These are phyloP conservation scores for Prunella himalayana DNA, from an alignment of 2,113 vertebrate species.

Conservation along the genomic window DNA sequence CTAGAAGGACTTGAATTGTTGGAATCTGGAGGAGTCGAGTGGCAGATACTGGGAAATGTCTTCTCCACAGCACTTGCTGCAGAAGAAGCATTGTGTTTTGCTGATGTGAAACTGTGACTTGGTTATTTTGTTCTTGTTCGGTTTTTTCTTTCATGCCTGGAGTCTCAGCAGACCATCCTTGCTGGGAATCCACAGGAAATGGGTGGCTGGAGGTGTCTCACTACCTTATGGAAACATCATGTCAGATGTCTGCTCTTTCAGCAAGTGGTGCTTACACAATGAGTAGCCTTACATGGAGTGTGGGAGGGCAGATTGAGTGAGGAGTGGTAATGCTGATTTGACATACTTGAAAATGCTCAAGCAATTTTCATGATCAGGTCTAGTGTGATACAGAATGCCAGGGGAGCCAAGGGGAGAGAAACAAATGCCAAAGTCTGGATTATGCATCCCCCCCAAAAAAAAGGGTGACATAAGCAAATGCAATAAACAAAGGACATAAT, in stretches of 20 bases:
- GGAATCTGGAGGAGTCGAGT: background rate
- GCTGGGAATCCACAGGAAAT: background rate
- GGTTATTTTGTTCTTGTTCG: background rate
- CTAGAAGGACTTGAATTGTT: background rate
- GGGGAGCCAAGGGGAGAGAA: background rate
- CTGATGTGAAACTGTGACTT: background rate
- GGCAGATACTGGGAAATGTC: background rate
- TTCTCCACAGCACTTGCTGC: background rate
- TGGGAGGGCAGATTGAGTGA: background rate
- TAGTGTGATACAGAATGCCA: background rate
- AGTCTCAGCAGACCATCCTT: background rate
- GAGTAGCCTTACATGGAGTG: background rate
- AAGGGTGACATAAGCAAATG: background rate
- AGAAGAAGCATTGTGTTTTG: background rate
- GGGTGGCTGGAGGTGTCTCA: background rate
- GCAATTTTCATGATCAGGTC: background rate
- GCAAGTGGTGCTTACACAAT: background rate
- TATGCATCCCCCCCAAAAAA: background rate
- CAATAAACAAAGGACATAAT: background rate
- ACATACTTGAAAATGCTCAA: background rate
- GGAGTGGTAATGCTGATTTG: background rate
- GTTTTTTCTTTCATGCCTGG: background rate
- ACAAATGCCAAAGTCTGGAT: background rate
- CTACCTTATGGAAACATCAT: background rate
- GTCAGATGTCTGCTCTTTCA: background rate